Evolutionary conservation across 1,140 invertebrate species (phyloP).

Genomic region (Brachionus calyciflorus): DNA sequence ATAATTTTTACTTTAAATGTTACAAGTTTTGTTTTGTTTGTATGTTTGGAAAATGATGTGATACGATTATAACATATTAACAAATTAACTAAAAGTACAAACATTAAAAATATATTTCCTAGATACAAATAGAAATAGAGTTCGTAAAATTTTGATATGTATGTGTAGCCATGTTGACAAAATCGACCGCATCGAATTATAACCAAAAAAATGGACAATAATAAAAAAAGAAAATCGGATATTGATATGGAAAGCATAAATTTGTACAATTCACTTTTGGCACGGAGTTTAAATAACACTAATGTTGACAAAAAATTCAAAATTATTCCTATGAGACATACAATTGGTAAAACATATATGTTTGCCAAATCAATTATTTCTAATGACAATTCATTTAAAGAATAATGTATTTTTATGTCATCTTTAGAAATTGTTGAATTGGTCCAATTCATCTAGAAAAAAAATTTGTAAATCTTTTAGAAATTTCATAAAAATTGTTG

Average conservation of each 20-base stretch:
- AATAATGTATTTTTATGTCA: background rate
- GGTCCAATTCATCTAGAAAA: background rate
- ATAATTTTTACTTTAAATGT: slow-evolving; percentile 18
- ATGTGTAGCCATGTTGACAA: slow-evolving; percentile 9
- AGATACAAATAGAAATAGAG: slow-evolving; percentile 35
- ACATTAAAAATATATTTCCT: slow-evolving; percentile 25
- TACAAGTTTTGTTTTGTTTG: background rate
- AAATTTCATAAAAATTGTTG: too few relatives aligned
- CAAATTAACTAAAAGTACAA: slow-evolving; percentile 20
- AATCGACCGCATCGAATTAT: slow-evolving; percentile 27
- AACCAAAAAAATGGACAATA: background rate
- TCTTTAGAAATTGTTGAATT: background rate
- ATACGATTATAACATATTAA: slow-evolving; percentile 20
- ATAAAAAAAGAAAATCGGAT: background rate
- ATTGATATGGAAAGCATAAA: slow-evolving; percentile 16
- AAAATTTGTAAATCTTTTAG: too few relatives aligned
- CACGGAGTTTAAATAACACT: background rate
- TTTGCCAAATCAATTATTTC: slow-evolving; percentile 18
- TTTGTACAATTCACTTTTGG: slow-evolving; percentile 1
- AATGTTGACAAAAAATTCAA: slow-evolving; percentile 11
- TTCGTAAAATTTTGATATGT: slow-evolving; percentile 27
- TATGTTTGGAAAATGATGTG: background rate
- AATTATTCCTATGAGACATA: slow-evolving; percentile 21
- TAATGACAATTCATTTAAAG: background rate
- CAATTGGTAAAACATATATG: background rate